phyloP scores from a whole-genome alignment of 2,113 vertebrate genomes.

The Canis aureus region DNA sequence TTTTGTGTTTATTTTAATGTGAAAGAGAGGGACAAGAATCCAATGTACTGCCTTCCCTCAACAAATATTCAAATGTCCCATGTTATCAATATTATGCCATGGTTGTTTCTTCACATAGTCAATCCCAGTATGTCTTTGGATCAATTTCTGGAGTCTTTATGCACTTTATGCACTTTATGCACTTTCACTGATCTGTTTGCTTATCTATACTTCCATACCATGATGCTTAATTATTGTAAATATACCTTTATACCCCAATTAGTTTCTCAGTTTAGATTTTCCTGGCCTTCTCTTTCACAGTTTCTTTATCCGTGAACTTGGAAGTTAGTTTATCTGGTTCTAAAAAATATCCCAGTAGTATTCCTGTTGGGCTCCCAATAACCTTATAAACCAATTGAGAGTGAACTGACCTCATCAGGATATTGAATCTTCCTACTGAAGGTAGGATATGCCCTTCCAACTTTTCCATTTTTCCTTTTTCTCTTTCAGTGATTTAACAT shows the following conservation, averaged over 20 bases:
- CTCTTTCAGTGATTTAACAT: neutral
- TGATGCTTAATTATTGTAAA: neutral
- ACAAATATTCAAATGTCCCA: neutral
- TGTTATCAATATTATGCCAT: neutral
- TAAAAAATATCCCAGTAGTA: neutral
- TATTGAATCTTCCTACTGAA: neutral
- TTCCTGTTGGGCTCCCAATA: neutral
- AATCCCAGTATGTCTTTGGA: neutral
- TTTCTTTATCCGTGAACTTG: constrained; percentile 6
- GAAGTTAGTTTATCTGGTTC: neutral
- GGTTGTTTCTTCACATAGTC: neutral
- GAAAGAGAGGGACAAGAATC: neutral
- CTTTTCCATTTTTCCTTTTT: neutral
- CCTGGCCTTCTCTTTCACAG: neutral
- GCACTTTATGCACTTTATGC: neutral
- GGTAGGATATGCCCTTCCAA: neutral
- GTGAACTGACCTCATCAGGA: neutral
- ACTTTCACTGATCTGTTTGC: neutral
- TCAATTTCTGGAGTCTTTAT: neutral
- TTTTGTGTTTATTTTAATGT: constrained; percentile 24
- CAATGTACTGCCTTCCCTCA: neutral
- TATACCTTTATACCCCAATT: neutral
- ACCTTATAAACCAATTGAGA: neutral
- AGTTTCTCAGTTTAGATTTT: neutral
- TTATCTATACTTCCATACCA: neutral